Percentiles rank a stretch among this genome's conserved stretches.
Evolutionary conservation across 2,113 vertebrate genomes (phyloP).

Genomic region (Chaetodon trifascialis): DNA sequence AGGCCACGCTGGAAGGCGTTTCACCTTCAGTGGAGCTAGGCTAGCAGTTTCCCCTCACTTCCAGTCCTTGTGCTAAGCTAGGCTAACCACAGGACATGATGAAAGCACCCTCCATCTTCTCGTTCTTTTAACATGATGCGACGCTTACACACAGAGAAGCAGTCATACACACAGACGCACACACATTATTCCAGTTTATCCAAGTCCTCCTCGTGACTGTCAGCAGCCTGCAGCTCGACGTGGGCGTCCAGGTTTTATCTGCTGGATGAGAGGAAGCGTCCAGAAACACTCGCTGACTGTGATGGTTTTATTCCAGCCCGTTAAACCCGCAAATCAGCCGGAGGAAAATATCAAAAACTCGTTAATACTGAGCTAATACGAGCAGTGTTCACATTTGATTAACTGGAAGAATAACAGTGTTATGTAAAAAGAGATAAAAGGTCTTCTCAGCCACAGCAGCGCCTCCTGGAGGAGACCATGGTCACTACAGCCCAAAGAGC

Average conservation of each 20-base stretch:
- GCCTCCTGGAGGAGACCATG: too few species aligned
- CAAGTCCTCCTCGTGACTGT: slow-evolving; percentile 23
- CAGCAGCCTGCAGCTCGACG: background rate
- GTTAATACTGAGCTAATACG: slow-evolving; percentile 14
- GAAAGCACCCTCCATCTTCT: background rate
- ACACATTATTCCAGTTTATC: background rate
- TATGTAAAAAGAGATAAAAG: slow-evolving; percentile 11
- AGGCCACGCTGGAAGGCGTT: background rate
- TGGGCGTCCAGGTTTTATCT: slow-evolving; percentile 33
- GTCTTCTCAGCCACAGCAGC: background rate
- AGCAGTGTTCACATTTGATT: slow-evolving; percentile 6
- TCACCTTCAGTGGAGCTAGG: background rate
- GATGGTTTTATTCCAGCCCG: slow-evolving; percentile 27
- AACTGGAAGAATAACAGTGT: background rate
- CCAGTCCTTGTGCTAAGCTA: slow-evolving; percentile 18
- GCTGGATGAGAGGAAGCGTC: slow-evolving; percentile 18
- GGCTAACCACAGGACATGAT: background rate
- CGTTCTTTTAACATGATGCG: background rate
- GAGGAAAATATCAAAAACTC: slow-evolving; percentile 8
- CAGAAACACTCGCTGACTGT: background rate
- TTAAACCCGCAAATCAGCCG: slow-evolving; percentile 9
- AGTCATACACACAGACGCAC: background rate
- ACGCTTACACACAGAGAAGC: background rate
- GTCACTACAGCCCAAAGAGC: too few species aligned
- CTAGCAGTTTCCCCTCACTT: background rate